A percentile compares a stretch with the other conserved stretches of the same genome.
phyloP scores from a whole-genome alignment of 2,797 vertebrate genomes.

The Nothura maculosa region DNA sequence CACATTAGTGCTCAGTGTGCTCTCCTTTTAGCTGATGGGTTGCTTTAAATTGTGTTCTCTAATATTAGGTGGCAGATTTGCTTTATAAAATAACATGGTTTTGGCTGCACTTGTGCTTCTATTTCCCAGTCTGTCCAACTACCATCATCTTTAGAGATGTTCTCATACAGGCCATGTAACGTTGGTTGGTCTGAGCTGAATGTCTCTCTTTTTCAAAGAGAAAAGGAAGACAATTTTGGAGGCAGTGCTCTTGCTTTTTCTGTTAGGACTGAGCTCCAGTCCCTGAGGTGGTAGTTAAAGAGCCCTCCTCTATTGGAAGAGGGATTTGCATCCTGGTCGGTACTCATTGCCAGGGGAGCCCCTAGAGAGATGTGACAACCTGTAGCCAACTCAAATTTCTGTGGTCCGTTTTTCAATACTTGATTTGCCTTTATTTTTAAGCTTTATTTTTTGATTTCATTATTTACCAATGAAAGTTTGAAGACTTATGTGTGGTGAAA shows the following conservation, averaged over 20 bases:
- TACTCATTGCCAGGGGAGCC: neutral
- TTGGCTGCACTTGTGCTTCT: neutral
- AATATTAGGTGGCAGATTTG: constrained; percentile 7
- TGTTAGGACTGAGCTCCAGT: neutral
- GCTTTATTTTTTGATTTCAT: neutral
- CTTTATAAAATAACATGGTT: neutral
- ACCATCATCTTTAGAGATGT: neutral
- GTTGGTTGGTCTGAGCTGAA: neutral
- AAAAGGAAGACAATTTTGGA: neutral
- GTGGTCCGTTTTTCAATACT: neutral
- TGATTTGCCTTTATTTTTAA: too few species aligned
- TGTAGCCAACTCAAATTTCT: neutral
- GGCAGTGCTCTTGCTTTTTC: neutral
- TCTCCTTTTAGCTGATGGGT: constrained; percentile 41
- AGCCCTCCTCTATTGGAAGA: neutral
- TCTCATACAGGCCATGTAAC: neutral
- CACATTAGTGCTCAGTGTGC: neutral
- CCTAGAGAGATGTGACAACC: neutral
- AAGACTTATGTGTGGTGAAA: neutral
- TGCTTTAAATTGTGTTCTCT: constrained; percentile 23
- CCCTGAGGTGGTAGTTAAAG: neutral
- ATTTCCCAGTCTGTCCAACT: neutral
- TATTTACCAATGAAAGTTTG: neutral
- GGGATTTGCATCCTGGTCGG: neutral
- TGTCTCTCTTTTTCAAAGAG: neutral